Evolutionary conservation across 1,140 invertebrate species (phyloP).

Genomic region (Drosophila sucinea): DNA sequence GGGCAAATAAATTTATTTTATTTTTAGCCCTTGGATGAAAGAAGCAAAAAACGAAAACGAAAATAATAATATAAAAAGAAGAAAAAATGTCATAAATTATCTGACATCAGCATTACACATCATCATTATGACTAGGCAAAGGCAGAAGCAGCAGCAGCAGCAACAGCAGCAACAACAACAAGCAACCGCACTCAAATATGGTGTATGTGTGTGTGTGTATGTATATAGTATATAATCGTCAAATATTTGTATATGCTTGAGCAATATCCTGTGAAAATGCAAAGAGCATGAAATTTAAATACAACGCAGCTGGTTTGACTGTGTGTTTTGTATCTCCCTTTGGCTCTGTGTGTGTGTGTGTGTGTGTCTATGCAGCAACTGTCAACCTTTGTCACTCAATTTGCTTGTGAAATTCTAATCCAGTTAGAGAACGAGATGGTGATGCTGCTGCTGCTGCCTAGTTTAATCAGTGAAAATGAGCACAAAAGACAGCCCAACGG

Average conservation of each 20-base stretch:
- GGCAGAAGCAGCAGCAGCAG: neutral
- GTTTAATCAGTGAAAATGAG: constrained; percentile 76
- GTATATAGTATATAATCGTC: constrained; percentile 52
- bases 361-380: constrained; percentile 57
- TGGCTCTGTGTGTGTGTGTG: constrained; percentile 19
- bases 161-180: neutral
- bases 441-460: constrained; percentile 33
- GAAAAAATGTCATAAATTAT: constrained; percentile 50
- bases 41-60: neutral
- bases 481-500: constrained; percentile 57
- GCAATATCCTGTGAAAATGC: constrained; percentile 55
- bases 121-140: constrained; percentile 46
- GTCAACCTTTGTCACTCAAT: constrained; percentile 80
- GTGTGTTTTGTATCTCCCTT: constrained; percentile 17
- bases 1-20: constrained; percentile 51
- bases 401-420: constrained; percentile 78
- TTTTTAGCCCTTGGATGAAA: constrained; percentile 39
- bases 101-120: constrained; percentile 52
- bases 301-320: constrained; percentile 33
- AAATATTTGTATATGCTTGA: constrained; percentile 66
- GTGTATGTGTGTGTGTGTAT: constrained; percentile 3
- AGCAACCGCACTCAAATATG: constrained; percentile 31
- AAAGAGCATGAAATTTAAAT: constrained; percentile 64
- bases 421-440: constrained; percentile 56
- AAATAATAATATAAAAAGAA: neutral